Evolutionary conservation across 2,113 vertebrate species (phyloP), one percentile per base, ranked within the genome.

Genomic region (Gila orcuttii): DNA sequence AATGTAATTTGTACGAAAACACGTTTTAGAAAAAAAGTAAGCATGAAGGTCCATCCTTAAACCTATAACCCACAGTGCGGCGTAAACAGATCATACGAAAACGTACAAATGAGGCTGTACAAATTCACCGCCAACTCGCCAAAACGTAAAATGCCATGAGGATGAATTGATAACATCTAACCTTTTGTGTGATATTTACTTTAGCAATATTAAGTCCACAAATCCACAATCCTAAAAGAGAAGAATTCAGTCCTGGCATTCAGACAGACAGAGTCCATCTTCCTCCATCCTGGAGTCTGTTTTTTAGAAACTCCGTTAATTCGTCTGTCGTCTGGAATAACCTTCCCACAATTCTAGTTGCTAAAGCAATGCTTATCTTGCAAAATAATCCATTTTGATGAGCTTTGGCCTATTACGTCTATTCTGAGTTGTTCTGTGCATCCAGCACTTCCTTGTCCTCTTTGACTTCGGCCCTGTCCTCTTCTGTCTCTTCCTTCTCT

Each of bases 401-500:
- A 36, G 42, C 57, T 75, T 64, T 84, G 69, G 23, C 33, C 60
- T 59, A n/a, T 15, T 75, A 71, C 33, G 39, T 73, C 52, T 89
- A 77, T 36, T 73, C 77, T 57, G 62, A 21, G 13, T 36, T 71
- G 13, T 76, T 68, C n/a, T 80, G 66, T 10, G 90, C 82, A 89
- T 75, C 74, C 64, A 62, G 10, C 3, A 11, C 81, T 79, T 59
- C 57, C 73, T 89, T 86, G 45, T 57, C 9, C 23, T 71, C 76
- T 36, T 57, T 39, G 52, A 85, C 83, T 23, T 82, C 82, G 15
- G 8, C 71, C 31, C 31, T 31, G 28, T 86, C 66, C 66, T 87
- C 88, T 23, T 62, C 28, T 39, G 60, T 21, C 42, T 15, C 87
- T 31, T 76, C 71, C 73, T 89, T 87, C 15, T 86, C 73, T 80